Base-by-base conservation (phyloP, 1,140 invertebrate species). In the Oreohelix idahoensis region DNA sequence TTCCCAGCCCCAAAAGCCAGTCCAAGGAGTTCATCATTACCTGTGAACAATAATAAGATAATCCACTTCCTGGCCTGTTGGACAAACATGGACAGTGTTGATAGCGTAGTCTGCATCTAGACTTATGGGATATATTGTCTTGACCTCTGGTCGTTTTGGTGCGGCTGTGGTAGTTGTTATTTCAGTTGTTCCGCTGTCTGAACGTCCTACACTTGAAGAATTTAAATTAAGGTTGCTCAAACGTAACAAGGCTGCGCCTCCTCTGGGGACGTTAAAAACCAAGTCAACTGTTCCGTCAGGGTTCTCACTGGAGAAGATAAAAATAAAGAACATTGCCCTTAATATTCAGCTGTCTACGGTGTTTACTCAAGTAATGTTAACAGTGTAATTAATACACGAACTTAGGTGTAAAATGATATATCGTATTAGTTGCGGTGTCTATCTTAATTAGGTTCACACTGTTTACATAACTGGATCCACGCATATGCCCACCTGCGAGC, bases 1-100 rank as follows among this genome's bases (percentile, higher is more conserved):
- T n/a, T n/a, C n/a, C n/a, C n/a, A n/a, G n/a, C n/a, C n/a, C n/a
- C n/a, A n/a, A n/a, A n/a, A n/a, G n/a, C n/a, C n/a, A n/a, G n/a
- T n/a, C n/a, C n/a, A n/a, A n/a, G n/a, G n/a, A n/a, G 53, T 23
- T 20, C 20, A 20, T 58, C 36, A 2, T 20, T 79, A 79, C 77
- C 77, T 79, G 39, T 79, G 77, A 4, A 79, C 77, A 39, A 79
- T 66, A 35, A 79, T 79, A 36, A 79, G 20, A n/a, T 79, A 79
- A 32, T 79, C 51, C 0, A 79, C 51, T 39, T 36, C 32, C n/a
- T 66, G 29, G 0, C 51, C 77, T 0, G 20, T 32, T 23, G 51
- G 77, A n/a, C 77, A 79, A 2, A 79, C 13, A 26, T 63, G 8
- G 29, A 79, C 51, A 66, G 32, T 38, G 26, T 79, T 79, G 53